Conservation (phyloP, 2,797 vertebrate species). For the Hoplostethus mediterraneus region DNA sequence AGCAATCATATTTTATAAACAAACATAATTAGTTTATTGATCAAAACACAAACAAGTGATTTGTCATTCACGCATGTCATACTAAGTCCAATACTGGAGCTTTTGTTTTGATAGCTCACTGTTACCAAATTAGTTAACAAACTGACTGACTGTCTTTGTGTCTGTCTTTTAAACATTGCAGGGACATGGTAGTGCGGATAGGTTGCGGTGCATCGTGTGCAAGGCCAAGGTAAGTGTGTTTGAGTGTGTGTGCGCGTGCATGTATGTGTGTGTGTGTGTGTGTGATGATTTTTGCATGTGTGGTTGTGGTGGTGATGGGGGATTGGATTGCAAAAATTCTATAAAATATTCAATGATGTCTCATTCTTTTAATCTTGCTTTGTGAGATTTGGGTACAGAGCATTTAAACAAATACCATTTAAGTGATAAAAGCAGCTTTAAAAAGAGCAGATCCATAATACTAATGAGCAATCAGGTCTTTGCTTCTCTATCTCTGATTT, state of each 20-base stretch:
- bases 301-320: constrained; percentile 1
- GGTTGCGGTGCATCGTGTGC: constrained; percentile 69
- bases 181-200: constrained; percentile 71
- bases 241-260: constrained; percentile 24
- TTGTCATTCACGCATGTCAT: constrained; percentile 28
- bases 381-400: constrained; percentile 65
- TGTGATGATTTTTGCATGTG: constrained; percentile 4
- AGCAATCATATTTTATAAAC: constrained; percentile 29
- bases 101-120: constrained; percentile 24
- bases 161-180: constrained; percentile 55
- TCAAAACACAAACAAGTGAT: constrained; percentile 57
- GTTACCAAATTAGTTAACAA: neutral
- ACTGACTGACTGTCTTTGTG: constrained; percentile 1
- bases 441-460: constrained; percentile 80
- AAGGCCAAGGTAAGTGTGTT: constrained; percentile 78
- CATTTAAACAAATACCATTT: constrained; percentile 76
- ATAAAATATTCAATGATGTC: constrained; percentile 47
- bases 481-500: constrained; percentile 77
- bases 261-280: constrained; percentile 5
- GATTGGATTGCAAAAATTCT: constrained; percentile 32
- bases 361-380: constrained; percentile 67
- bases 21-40: constrained; percentile 64
- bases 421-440: constrained; percentile 81
- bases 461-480: constrained; percentile 85
- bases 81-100: constrained; percentile 18